phyloP scores from a whole-genome alignment of 2,797 vertebrate species.

The Centroberyx gerrardi region DNA sequence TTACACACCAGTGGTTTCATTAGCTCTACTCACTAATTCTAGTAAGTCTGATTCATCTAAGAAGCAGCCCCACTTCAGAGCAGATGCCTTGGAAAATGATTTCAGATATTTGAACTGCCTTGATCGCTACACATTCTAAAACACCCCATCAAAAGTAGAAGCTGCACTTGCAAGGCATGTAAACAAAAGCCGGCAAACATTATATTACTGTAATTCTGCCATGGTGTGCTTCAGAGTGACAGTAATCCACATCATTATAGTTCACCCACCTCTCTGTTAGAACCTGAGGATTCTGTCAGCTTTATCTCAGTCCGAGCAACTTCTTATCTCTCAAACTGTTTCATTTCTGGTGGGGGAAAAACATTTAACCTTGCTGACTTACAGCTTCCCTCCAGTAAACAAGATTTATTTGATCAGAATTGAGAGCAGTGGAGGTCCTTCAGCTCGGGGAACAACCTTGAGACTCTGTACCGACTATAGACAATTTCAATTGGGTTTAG shows the following conservation, averaged over 20 bases:
- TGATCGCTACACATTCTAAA: slow-evolving; percentile 16
- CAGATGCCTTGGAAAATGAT: slow-evolving; percentile 25
- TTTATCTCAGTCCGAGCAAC: slow-evolving; percentile 34
- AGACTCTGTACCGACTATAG: slow-evolving; percentile 5
- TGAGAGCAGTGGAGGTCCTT: slow-evolving; percentile 36
- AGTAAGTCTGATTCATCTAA: slow-evolving; percentile 4
- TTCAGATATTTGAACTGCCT: slow-evolving; percentile 42
- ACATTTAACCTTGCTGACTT: slow-evolving; percentile 57
- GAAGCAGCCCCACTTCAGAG: slow-evolving; percentile 6
- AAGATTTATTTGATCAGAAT: slow-evolving; percentile 60
- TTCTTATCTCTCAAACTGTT: slow-evolving; percentile 45
- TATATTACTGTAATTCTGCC: slow-evolving; percentile 7
- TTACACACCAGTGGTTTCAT: slow-evolving; percentile 15
- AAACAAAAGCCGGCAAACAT: slow-evolving; percentile 5
- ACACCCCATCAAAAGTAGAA: slow-evolving; percentile 28
- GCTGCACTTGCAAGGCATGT: background rate
- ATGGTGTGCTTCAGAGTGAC: slow-evolving; percentile 5
- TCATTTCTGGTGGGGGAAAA: slow-evolving; percentile 37
- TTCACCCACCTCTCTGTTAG: slow-evolving; percentile 9
- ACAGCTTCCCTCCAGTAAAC: slow-evolving; percentile 48
- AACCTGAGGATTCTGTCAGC: slow-evolving; percentile 29
- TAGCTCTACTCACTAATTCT: background rate
- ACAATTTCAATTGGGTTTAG: background rate
- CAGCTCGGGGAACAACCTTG: slow-evolving; percentile 14
- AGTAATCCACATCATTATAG: slow-evolving; percentile 14